Evolutionary conservation across 2,888 invertebrate species (phyloP), one percentile per base, ranked within the genome.

Genomic region (Erebia epiphron): DNA sequence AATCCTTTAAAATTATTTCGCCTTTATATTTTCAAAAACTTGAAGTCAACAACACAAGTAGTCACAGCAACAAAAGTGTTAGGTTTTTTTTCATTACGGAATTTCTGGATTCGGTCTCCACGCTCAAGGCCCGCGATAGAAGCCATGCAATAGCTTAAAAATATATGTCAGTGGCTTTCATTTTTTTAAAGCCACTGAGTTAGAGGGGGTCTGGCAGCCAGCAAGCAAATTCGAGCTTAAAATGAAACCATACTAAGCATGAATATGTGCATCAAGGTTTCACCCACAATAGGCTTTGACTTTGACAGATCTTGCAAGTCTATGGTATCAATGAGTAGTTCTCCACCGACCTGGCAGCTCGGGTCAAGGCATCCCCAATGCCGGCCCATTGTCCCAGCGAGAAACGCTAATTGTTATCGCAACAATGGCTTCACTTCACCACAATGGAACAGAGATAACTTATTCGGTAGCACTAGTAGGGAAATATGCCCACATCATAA

Each of bases 361-460:
- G 57, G 72, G 72, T 73, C 75, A 75, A 75, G 75, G 75, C 66
- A 68, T 54, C 71, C 46, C 70, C 75, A 75, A 75, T 74, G 75
- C 68, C 75, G 43, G 70, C 69, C 71, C 67, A 73, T 71, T 72
- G 71, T 75, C 68, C 68, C 67, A 63, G 18, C 61, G 50, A 52
- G 21, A 61, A 16, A 41, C 52, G 52, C 56, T 61, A 65, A 68
- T 60, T 60, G 60, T 43, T 43, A 60, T 41, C 35, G 43, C 60
- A 41, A 60, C 60, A 57, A 57, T 57, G 56, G 11, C 21, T 57
- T 57, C 26, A 57, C 56, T 57, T 14, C 56, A 3, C 56, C 56
- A 57, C 56, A 57, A 57, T 57, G 56, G 26, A 57, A 26, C 7
- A 2, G 11, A 57, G 21, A 57, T 57, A 57, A 57, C 21, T 54